phyloP scores from a whole-genome alignment of 2,797 vertebrate species.

The Eleutherodactylus coqui region DNA sequence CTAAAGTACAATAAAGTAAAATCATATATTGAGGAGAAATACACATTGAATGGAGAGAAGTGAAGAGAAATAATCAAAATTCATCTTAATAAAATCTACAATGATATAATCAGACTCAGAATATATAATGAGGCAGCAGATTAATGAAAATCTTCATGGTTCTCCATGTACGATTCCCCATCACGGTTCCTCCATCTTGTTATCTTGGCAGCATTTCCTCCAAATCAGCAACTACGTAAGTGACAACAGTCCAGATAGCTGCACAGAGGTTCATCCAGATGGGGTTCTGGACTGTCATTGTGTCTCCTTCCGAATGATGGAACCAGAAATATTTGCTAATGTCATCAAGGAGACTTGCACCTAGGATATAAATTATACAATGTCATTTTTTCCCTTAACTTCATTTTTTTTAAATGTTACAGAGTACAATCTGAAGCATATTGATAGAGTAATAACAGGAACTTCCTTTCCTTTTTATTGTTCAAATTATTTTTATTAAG shows the following conservation, averaged over 20 bases:
- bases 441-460: too few species aligned
- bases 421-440: too few species aligned
- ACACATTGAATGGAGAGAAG: not conserved
- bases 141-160: constrained; percentile 44
- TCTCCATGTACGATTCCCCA: constrained; percentile 38
- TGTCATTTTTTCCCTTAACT: not conserved
- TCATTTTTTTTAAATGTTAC: too few species aligned
- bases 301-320: constrained; percentile 92
- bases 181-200: constrained; percentile 64
- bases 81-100: constrained; percentile 27
- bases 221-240: constrained; percentile 90
- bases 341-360: constrained; percentile 84
- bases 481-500: too few species aligned
- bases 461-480: too few species aligned
- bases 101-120: not conserved
- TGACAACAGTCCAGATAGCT: constrained; percentile 89
- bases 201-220: constrained; percentile 91
- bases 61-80: constrained; percentile 45
- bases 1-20: constrained; percentile 28
- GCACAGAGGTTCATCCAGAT: constrained; percentile 90
- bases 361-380: constrained; percentile 70
- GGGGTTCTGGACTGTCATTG: constrained; percentile 87
- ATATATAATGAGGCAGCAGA: constrained; percentile 50
- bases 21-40: constrained; percentile 11
- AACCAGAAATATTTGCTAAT: constrained; percentile 91